Evolutionary conservation across 2,888 invertebrate species (phyloP).

Genomic region (Pasiphila rectangulata): DNA sequence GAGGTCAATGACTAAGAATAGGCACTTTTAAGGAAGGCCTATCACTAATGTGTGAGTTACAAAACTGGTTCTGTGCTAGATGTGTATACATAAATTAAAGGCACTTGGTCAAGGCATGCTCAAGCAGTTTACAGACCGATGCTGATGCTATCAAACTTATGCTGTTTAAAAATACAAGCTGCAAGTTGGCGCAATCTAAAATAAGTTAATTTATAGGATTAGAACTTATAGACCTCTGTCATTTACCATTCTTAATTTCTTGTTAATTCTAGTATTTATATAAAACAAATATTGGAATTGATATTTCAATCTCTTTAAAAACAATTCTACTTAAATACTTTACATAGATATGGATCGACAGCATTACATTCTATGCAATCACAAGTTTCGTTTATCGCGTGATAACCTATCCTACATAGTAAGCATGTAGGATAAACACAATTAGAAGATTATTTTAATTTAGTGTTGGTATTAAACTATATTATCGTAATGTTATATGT

Average conservation of each 20-base stretch:
- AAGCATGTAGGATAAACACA: slow-evolving; percentile 39
- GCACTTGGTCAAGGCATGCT: slow-evolving; percentile 6
- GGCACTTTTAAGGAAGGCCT: neutral
- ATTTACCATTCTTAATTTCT: slow-evolving; percentile 33
- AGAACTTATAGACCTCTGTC: slow-evolving; percentile 44
- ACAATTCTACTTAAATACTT: neutral
- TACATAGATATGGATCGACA: slow-evolving; percentile 23
- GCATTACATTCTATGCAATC: slow-evolving; percentile 31
- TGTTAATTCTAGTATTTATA: slow-evolving; percentile 30
- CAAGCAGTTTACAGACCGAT: neutral
- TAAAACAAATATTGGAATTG: slow-evolving; percentile 36
- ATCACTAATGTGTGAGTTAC: neutral
- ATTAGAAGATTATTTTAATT: slow-evolving; percentile 37
- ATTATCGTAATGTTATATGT: slow-evolving; percentile 54
- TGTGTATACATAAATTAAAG: slow-evolving; percentile 4
- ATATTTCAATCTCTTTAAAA: slow-evolving; percentile 1
- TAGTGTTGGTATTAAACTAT: slow-evolving; percentile 24
- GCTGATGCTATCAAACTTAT: neutral
- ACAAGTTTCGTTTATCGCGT: slow-evolving; percentile 38
- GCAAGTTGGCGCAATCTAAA: neutral
- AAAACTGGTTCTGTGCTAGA: slow-evolving; percentile 6
- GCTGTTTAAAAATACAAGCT: neutral
- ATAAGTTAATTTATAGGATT: slow-evolving; percentile 18
- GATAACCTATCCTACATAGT: slow-evolving; percentile 32
- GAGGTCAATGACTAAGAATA: neutral